Conservation (phyloP, 2,797 vertebrate species). For the Octomys mimax region DNA sequence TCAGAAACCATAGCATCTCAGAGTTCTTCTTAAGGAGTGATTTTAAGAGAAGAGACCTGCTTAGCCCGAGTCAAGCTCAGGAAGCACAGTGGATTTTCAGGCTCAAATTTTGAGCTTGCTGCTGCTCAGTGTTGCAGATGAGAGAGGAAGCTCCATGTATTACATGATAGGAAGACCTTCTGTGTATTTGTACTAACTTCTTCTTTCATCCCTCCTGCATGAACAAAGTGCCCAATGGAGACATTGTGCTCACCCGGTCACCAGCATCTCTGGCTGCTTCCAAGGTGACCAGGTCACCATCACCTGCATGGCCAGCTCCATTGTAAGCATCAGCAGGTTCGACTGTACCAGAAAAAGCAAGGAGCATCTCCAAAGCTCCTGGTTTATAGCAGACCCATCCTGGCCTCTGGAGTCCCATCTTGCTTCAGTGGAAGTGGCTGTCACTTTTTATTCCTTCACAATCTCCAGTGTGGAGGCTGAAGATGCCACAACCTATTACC, state of each 20-base stretch:
- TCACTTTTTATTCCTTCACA: not conserved
- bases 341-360: not conserved
- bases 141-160: not conserved
- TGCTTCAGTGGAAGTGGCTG: not conserved
- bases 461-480: not conserved
- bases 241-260: not conserved
- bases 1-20: not conserved
- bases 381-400: not conserved
- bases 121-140: not conserved
- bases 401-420: not conserved
- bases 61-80: not conserved
- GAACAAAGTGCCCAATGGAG: not conserved
- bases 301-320: not conserved
- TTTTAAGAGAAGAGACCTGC: not conserved
- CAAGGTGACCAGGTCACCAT: not conserved
- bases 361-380: not conserved
- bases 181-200: not conserved
- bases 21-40: not conserved
- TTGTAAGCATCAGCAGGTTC: not conserved
- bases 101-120: not conserved
- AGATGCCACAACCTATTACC: not conserved
- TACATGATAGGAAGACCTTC: rapidly evolving
- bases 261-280: not conserved
- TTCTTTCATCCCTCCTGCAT: not conserved
- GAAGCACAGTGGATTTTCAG: not conserved